phyloP scores from a whole-genome alignment of 2,888 invertebrate species.

The Adela reaumurella region DNA sequence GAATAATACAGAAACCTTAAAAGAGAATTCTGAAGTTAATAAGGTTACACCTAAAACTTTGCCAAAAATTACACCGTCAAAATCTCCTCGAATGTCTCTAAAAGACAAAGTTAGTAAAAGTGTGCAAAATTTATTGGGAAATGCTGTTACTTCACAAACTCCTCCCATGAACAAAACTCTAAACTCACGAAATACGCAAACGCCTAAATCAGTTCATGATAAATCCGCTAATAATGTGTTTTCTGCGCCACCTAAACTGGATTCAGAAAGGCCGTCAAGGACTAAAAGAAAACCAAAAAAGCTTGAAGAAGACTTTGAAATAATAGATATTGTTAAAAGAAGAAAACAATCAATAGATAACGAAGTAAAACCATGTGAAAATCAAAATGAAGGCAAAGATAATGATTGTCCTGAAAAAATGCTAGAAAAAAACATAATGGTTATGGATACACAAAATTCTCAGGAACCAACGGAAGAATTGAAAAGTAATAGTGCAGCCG shows the following conservation, averaged over 20 bases:
- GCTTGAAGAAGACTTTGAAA: constrained; percentile 16
- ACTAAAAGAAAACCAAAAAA: constrained; percentile 40
- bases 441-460: no score
- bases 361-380: background rate
- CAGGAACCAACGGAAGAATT: no score
- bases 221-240: no score
- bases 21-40: constrained; percentile 3
- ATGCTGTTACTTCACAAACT: background rate
- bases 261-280: constrained; percentile 29
- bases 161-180: constrained; percentile 12
- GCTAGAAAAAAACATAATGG: no score
- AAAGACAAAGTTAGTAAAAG: constrained; percentile 32
- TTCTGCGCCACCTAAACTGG: constrained; percentile 22
- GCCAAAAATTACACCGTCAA: constrained; percentile 16
- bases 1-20: constrained; percentile 6
- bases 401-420: no score
- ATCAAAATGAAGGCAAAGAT: no score
- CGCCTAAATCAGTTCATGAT: no score
- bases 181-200: constrained; percentile 16
- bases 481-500: no score
- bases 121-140: background rate
- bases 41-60: constrained; percentile 2
- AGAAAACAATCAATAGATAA: background rate
- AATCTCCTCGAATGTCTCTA: constrained; percentile 35
- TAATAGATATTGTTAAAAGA: background rate